phyloP scores from a whole-genome alignment of 2,888 invertebrate species.

The Xestia ashworthii region DNA sequence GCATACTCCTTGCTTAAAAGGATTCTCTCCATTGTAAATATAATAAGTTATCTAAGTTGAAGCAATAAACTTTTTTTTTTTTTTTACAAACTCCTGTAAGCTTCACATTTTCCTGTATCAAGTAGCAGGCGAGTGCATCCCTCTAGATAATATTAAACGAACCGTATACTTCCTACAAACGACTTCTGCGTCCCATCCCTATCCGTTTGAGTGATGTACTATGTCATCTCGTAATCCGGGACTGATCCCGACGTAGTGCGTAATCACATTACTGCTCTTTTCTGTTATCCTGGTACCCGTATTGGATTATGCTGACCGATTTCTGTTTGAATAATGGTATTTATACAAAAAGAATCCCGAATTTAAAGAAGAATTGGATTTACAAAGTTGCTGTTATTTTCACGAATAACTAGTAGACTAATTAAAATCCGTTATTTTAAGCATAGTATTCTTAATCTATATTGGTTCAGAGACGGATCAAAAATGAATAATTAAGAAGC shows the following conservation, averaged over 20 bases:
- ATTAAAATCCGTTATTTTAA: too few relatives aligned
- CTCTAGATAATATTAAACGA: slow-evolving; percentile 38
- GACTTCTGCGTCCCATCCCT: slow-evolving; percentile 54
- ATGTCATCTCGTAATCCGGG: slow-evolving; percentile 61
- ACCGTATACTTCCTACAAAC: slow-evolving; percentile 36
- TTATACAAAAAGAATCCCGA: slow-evolving; percentile 5
- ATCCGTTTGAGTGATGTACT: slow-evolving; percentile 56
- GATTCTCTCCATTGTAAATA: too few relatives aligned
- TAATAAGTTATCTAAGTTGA: too few relatives aligned
- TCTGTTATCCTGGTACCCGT: slow-evolving; percentile 58
- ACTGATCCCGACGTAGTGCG: slow-evolving; percentile 51
- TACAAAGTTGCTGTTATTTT: not conserved
- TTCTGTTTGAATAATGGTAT: slow-evolving; percentile 35
- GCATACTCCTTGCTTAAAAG: too few relatives aligned
- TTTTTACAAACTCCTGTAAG: not conserved
- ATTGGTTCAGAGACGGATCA: not conserved
- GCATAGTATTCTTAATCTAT: too few relatives aligned
- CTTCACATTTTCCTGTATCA: slow-evolving; percentile 7
- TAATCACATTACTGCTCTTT: slow-evolving; percentile 44
- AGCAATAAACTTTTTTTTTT: too few relatives aligned
- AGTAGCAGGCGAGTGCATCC: slow-evolving; percentile 34
- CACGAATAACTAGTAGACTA: not conserved
- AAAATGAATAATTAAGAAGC: not conserved
- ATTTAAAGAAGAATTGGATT: slow-evolving; percentile 1
- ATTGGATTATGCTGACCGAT: slow-evolving; percentile 48